These are phyloP conservation scores for Lochmaea capreae DNA, from an alignment of 2,888 invertebrate species.

Conservation along the genomic window DNA sequence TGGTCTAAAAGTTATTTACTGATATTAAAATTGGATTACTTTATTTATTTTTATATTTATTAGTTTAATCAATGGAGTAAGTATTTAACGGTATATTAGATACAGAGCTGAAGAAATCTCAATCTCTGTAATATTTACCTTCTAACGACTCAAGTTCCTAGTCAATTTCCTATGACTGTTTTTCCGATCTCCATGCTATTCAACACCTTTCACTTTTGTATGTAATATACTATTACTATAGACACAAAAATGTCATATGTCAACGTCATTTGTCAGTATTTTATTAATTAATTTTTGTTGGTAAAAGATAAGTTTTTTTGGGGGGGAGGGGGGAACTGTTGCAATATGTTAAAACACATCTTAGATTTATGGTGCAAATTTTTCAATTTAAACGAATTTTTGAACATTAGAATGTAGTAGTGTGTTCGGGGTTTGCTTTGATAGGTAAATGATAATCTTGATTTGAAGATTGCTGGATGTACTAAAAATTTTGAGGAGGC, in stretches of 20 bases:
- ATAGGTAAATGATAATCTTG: not conserved
- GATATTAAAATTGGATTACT: not conserved
- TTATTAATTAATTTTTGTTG: too few species aligned
- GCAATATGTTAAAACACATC: slow-evolving; percentile 26
- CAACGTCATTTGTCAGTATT: too few species aligned
- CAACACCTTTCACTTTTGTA: too few species aligned
- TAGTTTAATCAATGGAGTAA: not conserved
- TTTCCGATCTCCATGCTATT: too few species aligned
- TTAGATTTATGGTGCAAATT: slow-evolving; percentile 14
- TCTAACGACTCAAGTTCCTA: too few species aligned
- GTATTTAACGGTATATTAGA: too few species aligned
- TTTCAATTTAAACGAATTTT: slow-evolving; percentile 24
- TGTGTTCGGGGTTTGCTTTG: not conserved
- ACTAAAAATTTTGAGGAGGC: not conserved
- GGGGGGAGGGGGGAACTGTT: slow-evolving; percentile 6
- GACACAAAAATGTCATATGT: too few species aligned
- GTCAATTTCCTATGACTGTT: too few species aligned
- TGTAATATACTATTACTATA: too few species aligned
- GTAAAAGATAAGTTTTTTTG: not conserved
- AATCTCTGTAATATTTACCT: too few species aligned
- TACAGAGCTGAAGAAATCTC: too few species aligned
- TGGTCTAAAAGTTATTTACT: not conserved
- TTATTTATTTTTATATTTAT: slow-evolving; percentile 11
- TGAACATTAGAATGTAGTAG: not conserved
- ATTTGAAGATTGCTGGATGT: not conserved